phyloP scores from a whole-genome alignment of 2,113 vertebrate genomes.

The Murina feae region DNA sequence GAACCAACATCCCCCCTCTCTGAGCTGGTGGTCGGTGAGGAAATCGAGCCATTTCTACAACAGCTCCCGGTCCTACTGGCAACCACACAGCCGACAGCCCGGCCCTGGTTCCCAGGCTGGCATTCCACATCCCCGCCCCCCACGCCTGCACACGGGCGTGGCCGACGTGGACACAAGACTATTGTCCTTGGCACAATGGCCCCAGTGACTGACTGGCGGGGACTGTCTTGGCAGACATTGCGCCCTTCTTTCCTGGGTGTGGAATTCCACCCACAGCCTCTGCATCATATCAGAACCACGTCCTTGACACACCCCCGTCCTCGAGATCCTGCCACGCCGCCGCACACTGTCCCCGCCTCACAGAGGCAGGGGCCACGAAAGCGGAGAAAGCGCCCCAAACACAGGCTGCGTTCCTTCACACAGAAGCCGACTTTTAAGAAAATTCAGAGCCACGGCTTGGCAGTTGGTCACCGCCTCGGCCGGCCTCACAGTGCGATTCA shows the following conservation, averaged over 20 bases:
- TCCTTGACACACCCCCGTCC: not conserved
- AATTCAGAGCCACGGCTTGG: accelerated
- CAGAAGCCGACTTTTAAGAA: not conserved
- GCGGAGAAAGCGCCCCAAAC: not conserved
- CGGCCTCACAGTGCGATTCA: accelerated
- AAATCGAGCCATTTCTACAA: accelerated
- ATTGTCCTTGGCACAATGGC: constrained; percentile 70
- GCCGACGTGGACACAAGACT: constrained; percentile 59
- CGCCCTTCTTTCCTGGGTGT: constrained; percentile 21
- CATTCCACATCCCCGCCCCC: constrained; percentile 36
- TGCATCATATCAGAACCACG: not conserved
- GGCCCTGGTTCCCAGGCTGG: not conserved
- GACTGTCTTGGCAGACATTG: constrained; percentile 29
- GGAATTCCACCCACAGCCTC: constrained; percentile 48
- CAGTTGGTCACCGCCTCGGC: accelerated
- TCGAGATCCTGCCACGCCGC: accelerated
- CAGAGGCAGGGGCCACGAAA: not conserved
- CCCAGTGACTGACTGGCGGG: constrained; percentile 42
- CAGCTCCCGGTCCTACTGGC: not conserved
- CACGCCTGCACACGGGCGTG: constrained; percentile 36
- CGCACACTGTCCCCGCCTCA: accelerated
- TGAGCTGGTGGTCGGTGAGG: not conserved
- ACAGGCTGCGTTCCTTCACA: accelerated
- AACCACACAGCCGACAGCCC: not conserved
- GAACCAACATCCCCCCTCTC: constrained; percentile 24